Evolutionary conservation across 1,140 invertebrate species (phyloP).

Genomic region (Magallana gigas): DNA sequence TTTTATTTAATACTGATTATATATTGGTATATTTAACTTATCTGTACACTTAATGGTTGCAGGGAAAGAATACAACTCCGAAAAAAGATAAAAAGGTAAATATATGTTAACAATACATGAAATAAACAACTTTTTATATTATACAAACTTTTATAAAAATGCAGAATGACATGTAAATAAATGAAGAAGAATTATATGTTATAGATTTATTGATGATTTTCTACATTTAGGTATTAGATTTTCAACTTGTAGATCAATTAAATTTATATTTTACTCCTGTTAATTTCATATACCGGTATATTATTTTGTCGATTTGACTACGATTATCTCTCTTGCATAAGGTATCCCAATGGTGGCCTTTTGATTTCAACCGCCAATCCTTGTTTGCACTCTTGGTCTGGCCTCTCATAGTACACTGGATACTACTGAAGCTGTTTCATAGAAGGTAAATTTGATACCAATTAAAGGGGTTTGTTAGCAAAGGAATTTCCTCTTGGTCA

Average conservation of each 20-base stretch:
- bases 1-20: no score
- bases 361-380: constrained; percentile 76
- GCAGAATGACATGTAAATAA: not conserved
- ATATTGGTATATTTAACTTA: no score
- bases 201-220: no score
- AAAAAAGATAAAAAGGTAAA: not conserved
- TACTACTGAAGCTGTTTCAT: constrained; percentile 40
- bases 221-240: no score
- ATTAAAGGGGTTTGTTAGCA: no score
- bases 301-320: no score
- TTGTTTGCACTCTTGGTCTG: constrained; percentile 78
- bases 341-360: constrained; percentile 77
- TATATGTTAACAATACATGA: not conserved
- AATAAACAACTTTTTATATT: not conserved
- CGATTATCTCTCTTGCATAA: constrained; percentile 8
- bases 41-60: not conserved
- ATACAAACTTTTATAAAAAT: not conserved
- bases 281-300: no score
- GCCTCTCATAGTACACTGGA: constrained; percentile 77
- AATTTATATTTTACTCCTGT: no score
- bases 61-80: not conserved
- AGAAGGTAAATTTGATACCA: constrained; percentile 24
- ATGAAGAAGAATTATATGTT: no score
- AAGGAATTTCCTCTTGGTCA: no score
- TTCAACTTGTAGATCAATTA: no score